These are phyloP conservation scores for Piscicola geometra DNA, from an alignment of 2,888 invertebrate genomes.

Conservation along the genomic window DNA sequence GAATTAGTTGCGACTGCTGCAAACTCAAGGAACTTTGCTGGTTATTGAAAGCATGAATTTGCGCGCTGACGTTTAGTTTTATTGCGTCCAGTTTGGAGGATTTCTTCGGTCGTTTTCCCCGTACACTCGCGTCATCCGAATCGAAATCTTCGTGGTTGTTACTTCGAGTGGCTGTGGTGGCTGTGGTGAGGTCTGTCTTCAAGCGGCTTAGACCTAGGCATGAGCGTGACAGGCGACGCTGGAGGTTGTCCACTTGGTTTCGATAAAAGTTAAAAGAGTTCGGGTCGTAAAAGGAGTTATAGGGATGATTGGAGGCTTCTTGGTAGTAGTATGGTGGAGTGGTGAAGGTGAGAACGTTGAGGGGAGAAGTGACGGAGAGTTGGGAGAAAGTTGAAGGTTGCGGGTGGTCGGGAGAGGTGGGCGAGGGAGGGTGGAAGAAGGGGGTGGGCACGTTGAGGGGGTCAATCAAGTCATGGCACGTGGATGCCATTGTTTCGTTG, in stretches of 20 bases:
- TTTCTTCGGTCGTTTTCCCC: background rate
- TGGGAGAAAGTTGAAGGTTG: background rate
- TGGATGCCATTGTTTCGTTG: background rate
- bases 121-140: background rate
- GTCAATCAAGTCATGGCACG: slow-evolving; percentile 10
- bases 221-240: background rate
- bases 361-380: background rate
- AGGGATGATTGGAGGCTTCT: background rate
- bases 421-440: background rate
- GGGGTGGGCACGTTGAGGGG: background rate
- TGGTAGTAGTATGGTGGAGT: background rate
- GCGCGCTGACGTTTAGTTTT: background rate
- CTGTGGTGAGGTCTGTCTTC: background rate
- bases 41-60: background rate
- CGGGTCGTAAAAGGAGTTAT: background rate
- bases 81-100: background rate
- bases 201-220: background rate
- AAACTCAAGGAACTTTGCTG: background rate
- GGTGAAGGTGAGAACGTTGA: background rate
- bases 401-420: background rate
- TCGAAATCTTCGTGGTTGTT: background rate
- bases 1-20: background rate
- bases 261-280: background rate
- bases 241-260: background rate
- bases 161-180: background rate